Base-by-base conservation (phyloP, 2,113 vertebrate species). In the Dinomys branickii region DNA sequence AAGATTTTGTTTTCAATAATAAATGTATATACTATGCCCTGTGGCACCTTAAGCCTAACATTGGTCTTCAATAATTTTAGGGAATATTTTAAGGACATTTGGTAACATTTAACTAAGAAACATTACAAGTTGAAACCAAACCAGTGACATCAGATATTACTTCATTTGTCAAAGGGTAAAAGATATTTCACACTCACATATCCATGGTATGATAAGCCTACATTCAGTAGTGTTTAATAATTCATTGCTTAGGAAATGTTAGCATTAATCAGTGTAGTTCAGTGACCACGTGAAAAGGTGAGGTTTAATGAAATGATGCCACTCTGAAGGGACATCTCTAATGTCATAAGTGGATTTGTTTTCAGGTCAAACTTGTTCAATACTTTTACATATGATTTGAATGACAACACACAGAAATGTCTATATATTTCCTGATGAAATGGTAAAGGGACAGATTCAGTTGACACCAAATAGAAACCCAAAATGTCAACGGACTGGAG, bases 51-150 rank as follows among this genome's bases (percentile, higher is more conserved):
- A 38, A 61, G 56, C 9, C 9, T 83, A 69, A 80, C 4, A 91
- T 3, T 63, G 10, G 5, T 84, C 20, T 52, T 89, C 41, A 63
- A 75, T 63, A 81, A 61, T 35, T 91, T 77, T n/a, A 91, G 56
- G 38, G 78, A 83, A 80, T 61, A 90, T 50, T 86, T 95, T 81
- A 84, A 67, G n/a, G 9, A 54, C 85, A 7, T 96, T 78, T 90
- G 67, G 14, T 78, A 81, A n/a, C 7, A 88, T 58, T 90, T 87
- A 67, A 14, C 3, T 33, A 88, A 61, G 11, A 9, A 88, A n/a
- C 0, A 96, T 19, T 78, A 38, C 73, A 86, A 89, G 0, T 26
- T 91, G 28, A 78, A n/a, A 83, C 73, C 5, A 94, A 94, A 47
- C 8, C 41, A 83, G 78, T n/a, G 81, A 93, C 0, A 50, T 80